Conservation (phyloP, 2,888 invertebrate species). For the Drosophila testacea region DNA sequence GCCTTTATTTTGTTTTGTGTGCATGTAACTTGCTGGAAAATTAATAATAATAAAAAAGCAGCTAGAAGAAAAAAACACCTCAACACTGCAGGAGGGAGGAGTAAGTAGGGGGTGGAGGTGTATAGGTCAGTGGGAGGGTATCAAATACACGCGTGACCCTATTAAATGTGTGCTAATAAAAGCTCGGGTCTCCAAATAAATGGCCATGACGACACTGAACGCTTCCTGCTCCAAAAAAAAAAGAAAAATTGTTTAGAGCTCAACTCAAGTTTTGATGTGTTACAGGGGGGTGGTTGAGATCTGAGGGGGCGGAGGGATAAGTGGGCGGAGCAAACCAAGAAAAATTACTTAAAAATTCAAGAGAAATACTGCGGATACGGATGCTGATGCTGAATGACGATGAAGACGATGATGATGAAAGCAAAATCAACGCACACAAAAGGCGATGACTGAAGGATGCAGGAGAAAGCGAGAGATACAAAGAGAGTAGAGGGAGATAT, state of each 20-base stretch:
- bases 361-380: constrained; percentile 44
- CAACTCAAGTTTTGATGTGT: constrained; percentile 26
- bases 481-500: neutral
- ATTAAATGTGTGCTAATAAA: constrained; percentile 81
- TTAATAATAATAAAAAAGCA: constrained; percentile 79
- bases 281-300: neutral
- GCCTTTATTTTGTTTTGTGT: constrained; percentile 78
- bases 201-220: constrained; percentile 60
- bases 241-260: constrained; percentile 7
- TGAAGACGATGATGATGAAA: constrained; percentile 55
- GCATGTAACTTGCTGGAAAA: constrained; percentile 80
- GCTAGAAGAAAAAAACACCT: constrained; percentile 65
- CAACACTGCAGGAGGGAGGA: constrained; percentile 22
- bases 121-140: constrained; percentile 46
- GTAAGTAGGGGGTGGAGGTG: neutral
- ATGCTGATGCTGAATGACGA: constrained; percentile 39
- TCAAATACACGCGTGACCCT: constrained; percentile 79
- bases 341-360: constrained; percentile 79
- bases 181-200: constrained; percentile 75
- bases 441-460: constrained; percentile 27
- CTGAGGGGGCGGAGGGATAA: constrained; percentile 7
- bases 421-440: constrained; percentile 72
- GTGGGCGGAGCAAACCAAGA: constrained; percentile 48
- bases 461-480: constrained; percentile 12
- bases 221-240: constrained; percentile 23